A percentile compares a stretch with the other conserved stretches of the same genome.
These are phyloP conservation scores for Anabacerthia variegaticeps DNA, from an alignment of 2,797 vertebrate species.

Conservation along the genomic window DNA sequence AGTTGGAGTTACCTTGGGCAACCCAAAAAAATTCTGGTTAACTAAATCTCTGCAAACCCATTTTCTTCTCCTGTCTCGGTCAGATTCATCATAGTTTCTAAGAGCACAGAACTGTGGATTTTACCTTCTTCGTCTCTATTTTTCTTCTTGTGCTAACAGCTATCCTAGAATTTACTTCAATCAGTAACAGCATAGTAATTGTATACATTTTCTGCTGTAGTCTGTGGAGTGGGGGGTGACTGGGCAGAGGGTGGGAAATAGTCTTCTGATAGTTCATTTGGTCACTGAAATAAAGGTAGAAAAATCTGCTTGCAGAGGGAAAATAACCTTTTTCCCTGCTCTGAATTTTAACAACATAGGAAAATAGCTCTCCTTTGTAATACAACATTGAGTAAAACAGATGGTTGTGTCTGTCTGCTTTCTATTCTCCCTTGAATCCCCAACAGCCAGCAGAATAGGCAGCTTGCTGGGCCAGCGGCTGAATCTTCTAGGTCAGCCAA, in stretches of 20 bases:
- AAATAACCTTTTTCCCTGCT: not conserved
- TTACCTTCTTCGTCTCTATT: not conserved
- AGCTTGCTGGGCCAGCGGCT: not conserved
- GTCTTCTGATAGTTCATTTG: not conserved
- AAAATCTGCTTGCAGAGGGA: not conserved
- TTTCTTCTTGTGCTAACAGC: not conserved
- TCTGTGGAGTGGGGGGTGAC: not conserved
- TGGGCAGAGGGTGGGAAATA: not conserved
- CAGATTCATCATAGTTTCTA: not conserved
- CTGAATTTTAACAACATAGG: not conserved
- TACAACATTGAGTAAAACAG: not conserved
- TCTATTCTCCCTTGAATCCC: not conserved
- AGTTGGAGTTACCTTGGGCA: not conserved
- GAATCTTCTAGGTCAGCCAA: not conserved
- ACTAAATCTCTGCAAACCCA: not conserved
- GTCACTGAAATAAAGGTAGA: not conserved
- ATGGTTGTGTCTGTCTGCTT: not conserved
- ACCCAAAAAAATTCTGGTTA: not conserved
- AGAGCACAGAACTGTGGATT: not conserved
- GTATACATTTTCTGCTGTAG: not conserved
- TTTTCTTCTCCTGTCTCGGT: not conserved
- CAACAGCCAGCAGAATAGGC: not conserved
- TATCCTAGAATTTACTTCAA: not conserved
- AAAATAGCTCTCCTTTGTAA: not conserved
- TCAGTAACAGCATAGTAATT: not conserved